These are phyloP conservation scores for Falco naumanni DNA, from an alignment of 2,797 vertebrate species.

Conservation along the genomic window DNA sequence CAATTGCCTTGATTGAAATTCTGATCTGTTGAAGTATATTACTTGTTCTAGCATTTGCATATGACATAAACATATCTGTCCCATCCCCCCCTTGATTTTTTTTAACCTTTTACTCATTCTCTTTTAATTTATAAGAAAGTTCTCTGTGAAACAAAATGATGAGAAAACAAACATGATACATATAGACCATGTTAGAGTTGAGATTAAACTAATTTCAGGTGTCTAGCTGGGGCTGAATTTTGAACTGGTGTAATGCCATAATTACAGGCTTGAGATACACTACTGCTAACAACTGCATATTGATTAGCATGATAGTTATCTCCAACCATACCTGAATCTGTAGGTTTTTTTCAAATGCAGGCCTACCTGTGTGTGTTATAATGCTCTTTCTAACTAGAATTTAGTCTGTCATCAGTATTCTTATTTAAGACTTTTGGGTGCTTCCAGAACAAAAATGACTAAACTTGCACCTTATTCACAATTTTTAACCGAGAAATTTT, in stretches of 20 bases:
- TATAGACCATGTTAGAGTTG: background rate
- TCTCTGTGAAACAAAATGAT: background rate
- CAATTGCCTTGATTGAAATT: background rate
- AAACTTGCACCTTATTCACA: background rate
- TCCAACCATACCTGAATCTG: background rate
- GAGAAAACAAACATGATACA: background rate
- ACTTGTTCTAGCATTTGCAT: background rate
- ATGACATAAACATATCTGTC: background rate
- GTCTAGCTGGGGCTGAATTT: background rate
- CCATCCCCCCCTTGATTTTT: background rate
- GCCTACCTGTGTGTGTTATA: background rate
- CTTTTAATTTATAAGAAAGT: background rate
- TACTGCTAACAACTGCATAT: background rate
- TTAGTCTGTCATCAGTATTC: background rate
- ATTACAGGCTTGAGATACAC: background rate
- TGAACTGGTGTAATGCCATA: background rate
- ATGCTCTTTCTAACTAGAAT: background rate
- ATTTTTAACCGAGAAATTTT: background rate
- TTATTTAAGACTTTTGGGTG: background rate
- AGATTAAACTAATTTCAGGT: background rate
- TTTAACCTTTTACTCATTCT: background rate
- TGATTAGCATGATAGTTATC: background rate
- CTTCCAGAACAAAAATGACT: background rate
- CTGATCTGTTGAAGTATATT: background rate
- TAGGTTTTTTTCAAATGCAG: background rate